Evolutionary conservation across 1,140 invertebrate species (phyloP).

Genomic region (Drosophila funebris): DNA sequence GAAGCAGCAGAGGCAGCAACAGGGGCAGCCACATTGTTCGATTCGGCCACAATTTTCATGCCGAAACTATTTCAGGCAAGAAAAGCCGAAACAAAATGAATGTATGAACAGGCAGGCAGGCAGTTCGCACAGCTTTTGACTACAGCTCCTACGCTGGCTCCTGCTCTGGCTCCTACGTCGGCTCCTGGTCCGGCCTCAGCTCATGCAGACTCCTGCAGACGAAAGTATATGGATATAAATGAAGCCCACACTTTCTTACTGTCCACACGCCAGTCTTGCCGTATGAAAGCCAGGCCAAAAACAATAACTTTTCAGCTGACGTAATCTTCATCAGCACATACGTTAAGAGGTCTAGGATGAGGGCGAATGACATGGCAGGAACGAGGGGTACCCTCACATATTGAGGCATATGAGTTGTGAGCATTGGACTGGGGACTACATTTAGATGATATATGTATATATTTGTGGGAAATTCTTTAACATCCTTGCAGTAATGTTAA

Average conservation of each 20-base stretch:
- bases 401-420: neutral
- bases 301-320: constrained; percentile 81
- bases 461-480: neutral
- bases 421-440: neutral
- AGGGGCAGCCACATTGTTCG: constrained; percentile 40
- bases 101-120: constrained; percentile 22
- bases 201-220: no score
- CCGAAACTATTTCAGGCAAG: constrained; percentile 56
- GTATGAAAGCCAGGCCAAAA: constrained; percentile 61
- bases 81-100: constrained; percentile 34
- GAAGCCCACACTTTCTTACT: constrained; percentile 47
- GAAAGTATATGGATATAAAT: constrained; percentile 75
- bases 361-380: neutral
- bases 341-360: neutral
- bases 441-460: neutral
- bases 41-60: constrained; percentile 70
- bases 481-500: neutral
- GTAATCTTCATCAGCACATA: constrained; percentile 75
- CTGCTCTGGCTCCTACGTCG: constrained; percentile 29
- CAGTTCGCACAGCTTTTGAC: constrained; percentile 57
- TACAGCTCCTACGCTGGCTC: constrained; percentile 22
- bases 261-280: constrained; percentile 24
- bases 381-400: neutral
- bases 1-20: neutral
- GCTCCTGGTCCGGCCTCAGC: constrained; percentile 7